Base-by-base conservation (phyloP, 1,140 invertebrate genomes). In the Pachypeltis micranthus region DNA sequence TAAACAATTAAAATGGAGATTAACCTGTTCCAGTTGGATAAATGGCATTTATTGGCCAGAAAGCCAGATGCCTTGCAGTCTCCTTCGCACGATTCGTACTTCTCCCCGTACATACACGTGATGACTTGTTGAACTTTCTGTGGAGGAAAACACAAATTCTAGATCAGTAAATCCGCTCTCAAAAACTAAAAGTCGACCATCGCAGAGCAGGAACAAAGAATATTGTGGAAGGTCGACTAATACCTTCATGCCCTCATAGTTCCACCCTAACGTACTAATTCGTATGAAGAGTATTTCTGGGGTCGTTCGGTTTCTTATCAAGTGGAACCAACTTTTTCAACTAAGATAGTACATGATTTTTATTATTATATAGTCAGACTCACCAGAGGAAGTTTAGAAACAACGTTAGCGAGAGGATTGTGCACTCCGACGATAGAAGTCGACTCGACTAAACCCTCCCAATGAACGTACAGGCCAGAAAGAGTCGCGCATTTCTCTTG, bases 401-500 rank as follows among this genome's bases (percentile, higher is more conserved):
- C 61, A 25, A 69, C 14, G 26, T 51, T 44, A 14, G 63, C 81
- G 56, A 83, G 78, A 59, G 75, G 78, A 68, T 90, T 90, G 19
- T 72, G 74, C 1, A 86, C 76, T 12, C 75, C 79, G 47, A 75
- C 79, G 3, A 90, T 71, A 65, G 79, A 79, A 0, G 87, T 80
- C 57, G 85, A 82, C 1, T 79, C 79, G 0, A 89, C 78, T 67
- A 83, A 85, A 29, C 87, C 87, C 66, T 87, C 81, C 87, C 87
- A 89, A 34, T 80, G 78, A 2, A 89, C 76, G 1, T 77, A 72
- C 26, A 82, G 72, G 12, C 85, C 81, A 60, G 85, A 81, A 1
- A 89, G 70, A 39, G 85, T 77, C 0, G 82, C 76, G 67, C 87
- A 90, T 54, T 81, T 80, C 0, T 85, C 74, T 71, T 89, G 86